A percentile compares a stretch with the other conserved stretches of the same genome.
phyloP scores from a whole-genome alignment of 2,113 vertebrate species.

The Hystrix cristata region DNA sequence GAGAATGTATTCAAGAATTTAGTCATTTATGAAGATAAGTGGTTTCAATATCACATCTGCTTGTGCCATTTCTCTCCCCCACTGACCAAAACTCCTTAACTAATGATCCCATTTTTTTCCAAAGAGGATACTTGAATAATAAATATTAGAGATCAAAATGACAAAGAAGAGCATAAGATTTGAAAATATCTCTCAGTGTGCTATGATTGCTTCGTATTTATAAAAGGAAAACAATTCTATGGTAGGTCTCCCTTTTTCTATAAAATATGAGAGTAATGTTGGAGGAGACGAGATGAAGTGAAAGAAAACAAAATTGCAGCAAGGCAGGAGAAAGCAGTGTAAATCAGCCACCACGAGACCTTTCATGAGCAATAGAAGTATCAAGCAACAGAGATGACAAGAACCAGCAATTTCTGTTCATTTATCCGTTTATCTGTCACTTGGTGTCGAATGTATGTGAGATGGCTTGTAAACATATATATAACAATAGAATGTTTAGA shows the following conservation, averaged over 20 bases:
- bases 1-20: background rate
- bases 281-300: background rate
- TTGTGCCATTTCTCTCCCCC: background rate
- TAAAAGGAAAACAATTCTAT: conserved; percentile 1
- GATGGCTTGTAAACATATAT: background rate
- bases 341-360: background rate
- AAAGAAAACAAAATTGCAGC: conserved; percentile 39
- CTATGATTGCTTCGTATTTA: conserved; percentile 42
- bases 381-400: background rate
- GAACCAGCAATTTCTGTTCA: background rate
- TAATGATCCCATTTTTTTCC: background rate
- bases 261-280: background rate
- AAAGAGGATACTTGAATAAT: conserved; percentile 47
- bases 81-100: conserved; percentile 23
- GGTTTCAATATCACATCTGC: background rate
- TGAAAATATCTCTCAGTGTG: background rate
- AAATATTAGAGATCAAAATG: conserved; percentile 39
- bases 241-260: conserved; percentile 2
- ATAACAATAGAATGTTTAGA: conserved; percentile 44
- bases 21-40: background rate
- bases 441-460: background rate
- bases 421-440: background rate
- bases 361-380: background rate
- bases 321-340: background rate
- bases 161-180: conserved; percentile 14